Conservation (phyloP, 2,797 vertebrate species). For the Paramormyrops hopkinsi region DNA sequence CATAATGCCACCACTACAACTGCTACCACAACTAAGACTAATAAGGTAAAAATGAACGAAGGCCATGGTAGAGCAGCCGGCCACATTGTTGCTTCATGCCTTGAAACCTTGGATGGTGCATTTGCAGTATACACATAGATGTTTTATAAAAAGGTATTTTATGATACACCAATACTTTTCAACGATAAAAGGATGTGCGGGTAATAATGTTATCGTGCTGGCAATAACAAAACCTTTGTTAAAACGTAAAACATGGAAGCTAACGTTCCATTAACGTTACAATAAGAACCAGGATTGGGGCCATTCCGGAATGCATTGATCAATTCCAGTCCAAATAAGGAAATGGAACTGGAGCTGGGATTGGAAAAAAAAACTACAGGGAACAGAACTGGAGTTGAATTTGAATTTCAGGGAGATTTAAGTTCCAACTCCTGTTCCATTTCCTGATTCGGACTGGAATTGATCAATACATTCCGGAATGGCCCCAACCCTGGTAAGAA, state of each 20-base stretch:
- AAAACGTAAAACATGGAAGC: not conserved
- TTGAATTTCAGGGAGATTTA: no score
- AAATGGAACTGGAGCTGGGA: no score
- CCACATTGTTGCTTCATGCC: not conserved
- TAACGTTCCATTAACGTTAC: not conserved
- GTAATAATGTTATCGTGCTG: not conserved
- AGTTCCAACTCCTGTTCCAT: no score
- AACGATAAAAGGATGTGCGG: not conserved
- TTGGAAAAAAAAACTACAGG: no score
- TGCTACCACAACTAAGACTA: not conserved
- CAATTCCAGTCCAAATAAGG: no score
- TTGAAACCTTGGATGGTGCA: not conserved
- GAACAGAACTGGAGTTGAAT: no score
- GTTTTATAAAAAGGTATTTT: not conserved
- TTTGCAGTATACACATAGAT: not conserved
- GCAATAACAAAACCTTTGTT: not conserved
- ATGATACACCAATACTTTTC: not conserved
- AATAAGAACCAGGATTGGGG: not conserved
- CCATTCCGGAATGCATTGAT: no score
- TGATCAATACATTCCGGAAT: no score
- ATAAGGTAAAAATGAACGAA: not conserved
- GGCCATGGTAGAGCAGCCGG: not conserved
- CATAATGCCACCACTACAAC: not conserved
- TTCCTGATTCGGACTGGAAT: no score
- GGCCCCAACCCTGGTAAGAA: not conserved